These are phyloP conservation scores for Heterotilapia buettikoferi DNA, from an alignment of 2,113 vertebrate species.

Conservation along the genomic window DNA sequence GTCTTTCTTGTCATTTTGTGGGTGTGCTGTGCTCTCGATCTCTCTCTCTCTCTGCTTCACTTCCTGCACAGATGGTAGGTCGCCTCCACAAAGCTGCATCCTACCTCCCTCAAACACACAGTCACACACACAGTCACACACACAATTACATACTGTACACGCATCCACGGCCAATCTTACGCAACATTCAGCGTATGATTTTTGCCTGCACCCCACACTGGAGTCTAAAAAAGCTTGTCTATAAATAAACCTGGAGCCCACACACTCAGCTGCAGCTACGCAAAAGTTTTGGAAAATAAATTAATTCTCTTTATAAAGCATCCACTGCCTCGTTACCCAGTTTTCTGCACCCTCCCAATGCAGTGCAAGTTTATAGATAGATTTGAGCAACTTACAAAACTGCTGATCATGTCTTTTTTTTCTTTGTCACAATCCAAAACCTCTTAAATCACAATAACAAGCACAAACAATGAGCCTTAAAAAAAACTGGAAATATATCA, in stretches of 20 bases:
- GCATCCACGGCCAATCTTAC: slow-evolving; percentile 20
- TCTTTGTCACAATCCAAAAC: not conserved
- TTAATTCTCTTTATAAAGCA: not conserved
- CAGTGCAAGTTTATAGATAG: not conserved
- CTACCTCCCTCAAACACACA: slow-evolving; percentile 6
- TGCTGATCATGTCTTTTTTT: not conserved
- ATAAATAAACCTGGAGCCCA: slow-evolving; percentile 40
- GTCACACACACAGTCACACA: not conserved
- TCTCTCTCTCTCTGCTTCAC: slow-evolving; percentile 18
- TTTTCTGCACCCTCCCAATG: not conserved
- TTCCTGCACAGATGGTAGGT: slow-evolving; percentile 68
- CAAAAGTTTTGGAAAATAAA: not conserved
- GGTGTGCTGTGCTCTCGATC: not conserved
- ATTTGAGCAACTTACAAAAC: not conserved
- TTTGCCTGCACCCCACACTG: not conserved
- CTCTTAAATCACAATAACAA: not conserved
- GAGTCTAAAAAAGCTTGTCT: slow-evolving; percentile 6
- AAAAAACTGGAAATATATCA: not conserved
- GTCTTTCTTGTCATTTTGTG: not conserved
- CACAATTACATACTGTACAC: not conserved
- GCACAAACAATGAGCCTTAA: not conserved
- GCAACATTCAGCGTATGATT: slow-evolving; percentile 12
- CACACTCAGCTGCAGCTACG: not conserved
- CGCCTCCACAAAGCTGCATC: slow-evolving; percentile 36
- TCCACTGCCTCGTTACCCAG: not conserved